These are phyloP conservation scores for Macrotrachela quadricornifera DNA, from an alignment of 1,140 invertebrate species.

Conservation along the genomic window DNA sequence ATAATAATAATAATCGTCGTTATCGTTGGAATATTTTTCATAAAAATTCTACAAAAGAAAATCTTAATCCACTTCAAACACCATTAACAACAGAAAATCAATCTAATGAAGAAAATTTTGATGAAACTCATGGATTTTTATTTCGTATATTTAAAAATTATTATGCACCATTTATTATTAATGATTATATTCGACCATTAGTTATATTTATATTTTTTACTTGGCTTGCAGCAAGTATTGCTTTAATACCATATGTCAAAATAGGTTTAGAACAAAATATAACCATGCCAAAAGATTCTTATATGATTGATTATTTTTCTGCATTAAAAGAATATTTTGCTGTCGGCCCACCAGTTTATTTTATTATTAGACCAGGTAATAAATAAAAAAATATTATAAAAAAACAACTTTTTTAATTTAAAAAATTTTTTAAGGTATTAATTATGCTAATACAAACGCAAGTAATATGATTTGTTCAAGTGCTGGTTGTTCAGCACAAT, in stretches of 20 bases:
- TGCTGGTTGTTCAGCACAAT: conserved; percentile 48
- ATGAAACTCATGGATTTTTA: not conserved
- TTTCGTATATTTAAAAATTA: conserved; percentile 3
- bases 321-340: conserved; percentile 49
- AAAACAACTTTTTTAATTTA: too few species aligned
- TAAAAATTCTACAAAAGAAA: too few species aligned
- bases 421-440: too few species aligned
- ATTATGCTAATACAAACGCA: conserved; percentile 42
- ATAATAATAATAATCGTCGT: too few species aligned
- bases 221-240: conserved; percentile 66
- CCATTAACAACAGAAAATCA: too few species aligned
- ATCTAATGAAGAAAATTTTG: too few species aligned
- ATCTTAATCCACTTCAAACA: too few species aligned
- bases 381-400: too few species aligned
- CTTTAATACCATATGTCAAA: conserved; percentile 58
- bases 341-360: conserved; percentile 71
- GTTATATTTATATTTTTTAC: conserved; percentile 43
- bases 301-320: conserved; percentile 56
- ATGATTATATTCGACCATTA: not conserved
- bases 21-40: too few species aligned
- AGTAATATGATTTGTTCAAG: conserved; percentile 58
- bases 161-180: conserved; percentile 5
- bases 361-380: conserved; percentile 56
- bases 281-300: conserved; percentile 65
- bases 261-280: conserved; percentile 67